These are phyloP conservation scores for Paramuricea clavata DNA, from an alignment of 92 coral and sea anemone genomes.

Conservation along the genomic window DNA sequence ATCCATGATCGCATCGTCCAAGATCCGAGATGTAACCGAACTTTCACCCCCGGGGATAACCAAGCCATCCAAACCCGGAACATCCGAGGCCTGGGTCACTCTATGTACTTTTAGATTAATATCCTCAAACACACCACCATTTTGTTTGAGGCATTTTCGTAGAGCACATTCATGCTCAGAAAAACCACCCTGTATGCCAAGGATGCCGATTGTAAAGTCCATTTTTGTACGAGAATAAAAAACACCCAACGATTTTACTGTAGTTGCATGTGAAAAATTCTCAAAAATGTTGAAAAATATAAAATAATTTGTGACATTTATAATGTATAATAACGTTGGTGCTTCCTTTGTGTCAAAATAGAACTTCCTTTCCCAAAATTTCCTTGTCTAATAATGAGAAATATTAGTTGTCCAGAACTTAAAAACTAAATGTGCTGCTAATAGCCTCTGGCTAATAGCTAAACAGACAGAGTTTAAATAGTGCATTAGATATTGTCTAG, in stretches of 20 bases:
- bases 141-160: constrained; percentile 67
- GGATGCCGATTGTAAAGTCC: constrained; percentile 72
- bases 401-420: too few relatives aligned
- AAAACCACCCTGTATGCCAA: constrained; percentile 96
- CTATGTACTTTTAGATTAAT: constrained; percentile 77
- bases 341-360: not conserved
- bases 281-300: too few relatives aligned
- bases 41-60: constrained; percentile 98
- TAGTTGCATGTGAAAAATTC: too few relatives aligned
- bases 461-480: too few relatives aligned
- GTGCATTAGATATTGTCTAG: too few relatives aligned
- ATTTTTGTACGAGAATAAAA: not conserved
- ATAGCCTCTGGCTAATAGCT: too few relatives aligned
- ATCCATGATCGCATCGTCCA: constrained; percentile 74
- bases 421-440: too few relatives aligned
- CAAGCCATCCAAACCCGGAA: constrained; percentile 79
- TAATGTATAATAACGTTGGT: not conserved
- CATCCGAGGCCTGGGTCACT: constrained; percentile 77
- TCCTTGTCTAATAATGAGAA: too few relatives aligned
- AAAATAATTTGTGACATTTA: not conserved
- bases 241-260: too few relatives aligned
- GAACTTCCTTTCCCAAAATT: not conserved
- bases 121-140: constrained; percentile 45
- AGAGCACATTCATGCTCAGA: constrained; percentile 87
- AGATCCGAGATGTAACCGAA: constrained; percentile 79